phyloP scores from a whole-genome alignment of 2,888 invertebrate genomes.

The Thysanoteuthis rhombus region DNA sequence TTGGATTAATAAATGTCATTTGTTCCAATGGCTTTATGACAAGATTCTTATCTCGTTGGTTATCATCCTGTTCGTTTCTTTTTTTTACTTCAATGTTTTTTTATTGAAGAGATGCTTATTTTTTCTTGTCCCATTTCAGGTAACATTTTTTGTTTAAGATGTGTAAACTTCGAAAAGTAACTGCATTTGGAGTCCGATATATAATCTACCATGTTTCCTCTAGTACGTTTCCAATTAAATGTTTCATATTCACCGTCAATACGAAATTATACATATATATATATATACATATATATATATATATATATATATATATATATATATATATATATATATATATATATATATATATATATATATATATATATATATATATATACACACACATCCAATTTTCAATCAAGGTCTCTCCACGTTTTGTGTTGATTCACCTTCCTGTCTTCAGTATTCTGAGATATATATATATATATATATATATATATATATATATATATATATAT shows the following conservation, averaged over 20 bases:
- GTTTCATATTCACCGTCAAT: not conserved
- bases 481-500: not conserved
- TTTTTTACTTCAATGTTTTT: not conserved
- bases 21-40: not conserved
- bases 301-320: not conserved
- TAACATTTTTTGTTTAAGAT: not conserved
- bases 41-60: not conserved
- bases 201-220: not conserved
- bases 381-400: too few species aligned
- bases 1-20: not conserved
- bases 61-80: not conserved
- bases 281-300: not conserved
- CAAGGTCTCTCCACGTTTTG: too few species aligned
- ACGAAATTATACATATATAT: not conserved
- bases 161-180: not conserved
- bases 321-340: not conserved
- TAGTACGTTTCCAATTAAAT: not conserved
- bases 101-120: not conserved
- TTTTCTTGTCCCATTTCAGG: not conserved
- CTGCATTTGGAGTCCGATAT: not conserved
- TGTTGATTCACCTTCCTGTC: not conserved
- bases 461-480: not conserved
- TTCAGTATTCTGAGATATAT: not conserved
- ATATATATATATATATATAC: slow-evolving; percentile 18
- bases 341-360: not conserved